phyloP scores from a whole-genome alignment of 1,140 invertebrate genomes.

The Ectropis grisescens region DNA sequence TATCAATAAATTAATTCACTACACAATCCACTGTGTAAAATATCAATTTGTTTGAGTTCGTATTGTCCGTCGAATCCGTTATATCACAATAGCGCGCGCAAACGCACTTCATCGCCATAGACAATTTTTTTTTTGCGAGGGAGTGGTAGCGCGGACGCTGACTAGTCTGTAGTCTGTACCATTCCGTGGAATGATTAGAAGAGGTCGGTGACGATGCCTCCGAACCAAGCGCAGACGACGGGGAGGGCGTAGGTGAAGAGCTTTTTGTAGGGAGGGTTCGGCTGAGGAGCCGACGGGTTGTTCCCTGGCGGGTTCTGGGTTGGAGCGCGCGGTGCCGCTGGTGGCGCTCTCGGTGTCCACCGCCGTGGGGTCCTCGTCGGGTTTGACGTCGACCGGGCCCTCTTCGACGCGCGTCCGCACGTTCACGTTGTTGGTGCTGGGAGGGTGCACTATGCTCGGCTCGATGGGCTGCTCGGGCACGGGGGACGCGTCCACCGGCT shows the following conservation, averaged over 20 bases:
- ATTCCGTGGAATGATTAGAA: slow-evolving; percentile 67
- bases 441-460: slow-evolving; percentile 25
- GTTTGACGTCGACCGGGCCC: slow-evolving; percentile 5
- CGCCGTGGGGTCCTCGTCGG: slow-evolving; percentile 2
- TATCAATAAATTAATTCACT: slow-evolving; percentile 24
- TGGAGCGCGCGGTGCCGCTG: slow-evolving; percentile 5
- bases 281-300: slow-evolving; percentile 28
- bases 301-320: slow-evolving; percentile 10
- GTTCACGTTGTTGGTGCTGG: slow-evolving; percentile 28
- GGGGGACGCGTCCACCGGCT: slow-evolving; percentile 13
- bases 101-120: no score
- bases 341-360: no score
- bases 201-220: slow-evolving; percentile 82
- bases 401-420: slow-evolving; percentile 11
- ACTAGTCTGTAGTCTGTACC: slow-evolving; percentile 32
- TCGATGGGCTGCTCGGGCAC: slow-evolving; percentile 27
- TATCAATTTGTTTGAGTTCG: slow-evolving; percentile 28
- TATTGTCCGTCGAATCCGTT: slow-evolving; percentile 13
- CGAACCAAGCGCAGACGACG: slow-evolving; percentile 87
- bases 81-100: slow-evolving; percentile 40
- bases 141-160: no score
- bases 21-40: slow-evolving; percentile 18
- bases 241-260: slow-evolving; percentile 84
- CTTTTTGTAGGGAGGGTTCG: slow-evolving; percentile 73
- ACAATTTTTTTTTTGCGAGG: no score